A percentile compares a stretch with the other conserved stretches of the same genome.
Evolutionary conservation across 2,797 vertebrate genomes (phyloP).

Genomic region (Takifugu rubripes): DNA sequence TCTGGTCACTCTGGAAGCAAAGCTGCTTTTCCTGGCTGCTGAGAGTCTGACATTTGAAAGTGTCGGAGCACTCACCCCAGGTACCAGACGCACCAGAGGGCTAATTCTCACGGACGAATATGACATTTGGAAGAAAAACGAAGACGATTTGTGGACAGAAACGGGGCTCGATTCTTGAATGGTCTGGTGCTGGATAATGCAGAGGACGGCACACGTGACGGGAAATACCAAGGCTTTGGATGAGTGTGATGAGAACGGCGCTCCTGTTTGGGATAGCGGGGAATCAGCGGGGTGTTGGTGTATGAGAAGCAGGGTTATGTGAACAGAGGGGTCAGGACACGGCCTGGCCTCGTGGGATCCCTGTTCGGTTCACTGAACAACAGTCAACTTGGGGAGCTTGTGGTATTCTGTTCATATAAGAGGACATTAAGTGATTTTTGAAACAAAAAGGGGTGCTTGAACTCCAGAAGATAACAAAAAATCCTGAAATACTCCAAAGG

Average conservation of each 20-base stretch:
- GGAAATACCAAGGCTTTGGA: slow-evolving; percentile 40
- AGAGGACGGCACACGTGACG: slow-evolving; percentile 25
- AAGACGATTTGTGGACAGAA: slow-evolving; percentile 10
- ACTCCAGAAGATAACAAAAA: slow-evolving; percentile 44
- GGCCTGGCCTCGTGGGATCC: slow-evolving; percentile 60
- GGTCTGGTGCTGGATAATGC: slow-evolving; percentile 12
- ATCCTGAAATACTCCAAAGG: slow-evolving; percentile 46
- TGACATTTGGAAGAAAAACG: slow-evolving; percentile 19
- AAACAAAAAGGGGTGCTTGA: slow-evolving; percentile 14
- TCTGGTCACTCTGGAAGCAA: slow-evolving; percentile 14
- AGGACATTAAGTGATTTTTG: slow-evolving; percentile 4
- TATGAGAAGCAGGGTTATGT: slow-evolving; percentile 42
- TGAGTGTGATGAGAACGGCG: slow-evolving; percentile 28
- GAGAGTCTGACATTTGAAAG: slow-evolving; percentile 45
- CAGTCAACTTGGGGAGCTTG: slow-evolving; percentile 20
- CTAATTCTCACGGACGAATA: slow-evolving; percentile 19
- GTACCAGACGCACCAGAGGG: slow-evolving; percentile 8
- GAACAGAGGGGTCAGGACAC: slow-evolving; percentile 44
- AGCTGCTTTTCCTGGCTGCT: slow-evolving; percentile 28
- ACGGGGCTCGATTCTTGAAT: slow-evolving; percentile 11
- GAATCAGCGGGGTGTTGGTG: slow-evolving; percentile 16
- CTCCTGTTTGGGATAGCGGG: slow-evolving; percentile 39
- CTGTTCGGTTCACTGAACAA: slow-evolving; percentile 34
- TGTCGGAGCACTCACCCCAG: slow-evolving; percentile 9
- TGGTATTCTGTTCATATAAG: slow-evolving; percentile 49